Base-by-base conservation (phyloP, 2,113 vertebrate genomes). In the Pachyramphus minor region DNA sequence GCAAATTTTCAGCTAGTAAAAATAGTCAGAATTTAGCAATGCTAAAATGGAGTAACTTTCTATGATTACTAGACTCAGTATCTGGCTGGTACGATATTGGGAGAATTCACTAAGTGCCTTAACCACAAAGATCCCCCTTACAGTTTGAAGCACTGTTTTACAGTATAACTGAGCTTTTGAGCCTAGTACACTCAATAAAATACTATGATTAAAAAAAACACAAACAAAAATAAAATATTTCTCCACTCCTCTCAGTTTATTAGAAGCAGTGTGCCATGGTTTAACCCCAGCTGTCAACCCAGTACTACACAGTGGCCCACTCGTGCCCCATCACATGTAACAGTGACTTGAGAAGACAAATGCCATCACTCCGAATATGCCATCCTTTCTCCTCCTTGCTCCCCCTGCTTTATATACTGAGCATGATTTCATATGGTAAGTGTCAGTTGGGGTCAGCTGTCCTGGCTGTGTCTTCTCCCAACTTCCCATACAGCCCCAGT, bases 241-340 rank as follows among this genome's bases (percentile, higher is more conserved):
- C 30, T 75, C 10, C 6, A n/a, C 39, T 81, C 84, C 10, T 22
- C 35, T 82, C 8, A 13, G 28, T 84, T 93, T 55, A 25, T 72
- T 41, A 81, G 62, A 81, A 19, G 9, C 8, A 3, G 7, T 42
- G 41, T 83, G 63, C 41, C 35, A 12, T 83, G 47, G 17, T 62
- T 76, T 76, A 55, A 55, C 41, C 17, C 41, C 30, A 75, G 8
- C 8, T 16, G 47, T 53, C 39, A 68, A 15, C n/a, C 25, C 27
- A 69, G 20, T 47, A 17, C 55, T 25, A 19, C 35, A 11, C 0
- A 1, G 41, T 31, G 5, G 4, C 41, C 83, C n/a, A 6, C 35
- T 82, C 12, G 9, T 9, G n/a, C 12, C 8, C 50, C 41, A 37
- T 55, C 16, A n/a, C 30, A 5, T 0, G 0, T 49, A 16, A 33